These are phyloP conservation scores for Nicator chloris DNA, from an alignment of 2,113 vertebrate species.

Conservation along the genomic window DNA sequence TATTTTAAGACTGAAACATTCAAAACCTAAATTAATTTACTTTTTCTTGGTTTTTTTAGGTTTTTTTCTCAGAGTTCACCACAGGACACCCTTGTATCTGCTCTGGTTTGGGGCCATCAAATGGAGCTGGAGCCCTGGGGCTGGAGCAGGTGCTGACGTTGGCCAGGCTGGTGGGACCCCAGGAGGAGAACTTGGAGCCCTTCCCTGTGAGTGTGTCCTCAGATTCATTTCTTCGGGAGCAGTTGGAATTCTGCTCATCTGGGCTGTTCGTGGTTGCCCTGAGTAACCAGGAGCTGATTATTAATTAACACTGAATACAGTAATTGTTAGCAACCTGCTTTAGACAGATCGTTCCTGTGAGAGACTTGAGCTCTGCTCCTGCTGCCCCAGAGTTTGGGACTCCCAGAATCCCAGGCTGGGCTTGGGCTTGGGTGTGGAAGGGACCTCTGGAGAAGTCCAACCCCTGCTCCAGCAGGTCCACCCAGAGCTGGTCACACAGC, in stretches of 20 bases:
- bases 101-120: background rate
- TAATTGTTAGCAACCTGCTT: background rate
- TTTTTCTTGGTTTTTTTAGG: background rate
- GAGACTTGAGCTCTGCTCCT: background rate
- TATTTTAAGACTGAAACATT: background rate
- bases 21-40: background rate
- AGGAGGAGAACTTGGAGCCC: background rate
- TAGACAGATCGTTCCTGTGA: accelerated
- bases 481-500: background rate
- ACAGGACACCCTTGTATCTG: background rate
- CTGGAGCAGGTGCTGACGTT: background rate
- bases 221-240: accelerated
- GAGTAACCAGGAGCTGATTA: background rate
- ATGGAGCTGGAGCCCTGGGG: background rate
- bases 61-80: background rate
- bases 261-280: background rate
- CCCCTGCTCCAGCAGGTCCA: background rate
- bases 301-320: background rate
- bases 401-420: background rate
- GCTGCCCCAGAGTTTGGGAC: background rate
- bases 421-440: background rate
- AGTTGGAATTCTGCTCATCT: background rate
- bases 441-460: background rate
- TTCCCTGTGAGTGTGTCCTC: background rate
- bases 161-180: background rate